Conservation (phyloP, 2,888 invertebrate species). For the Mantis religiosa region DNA sequence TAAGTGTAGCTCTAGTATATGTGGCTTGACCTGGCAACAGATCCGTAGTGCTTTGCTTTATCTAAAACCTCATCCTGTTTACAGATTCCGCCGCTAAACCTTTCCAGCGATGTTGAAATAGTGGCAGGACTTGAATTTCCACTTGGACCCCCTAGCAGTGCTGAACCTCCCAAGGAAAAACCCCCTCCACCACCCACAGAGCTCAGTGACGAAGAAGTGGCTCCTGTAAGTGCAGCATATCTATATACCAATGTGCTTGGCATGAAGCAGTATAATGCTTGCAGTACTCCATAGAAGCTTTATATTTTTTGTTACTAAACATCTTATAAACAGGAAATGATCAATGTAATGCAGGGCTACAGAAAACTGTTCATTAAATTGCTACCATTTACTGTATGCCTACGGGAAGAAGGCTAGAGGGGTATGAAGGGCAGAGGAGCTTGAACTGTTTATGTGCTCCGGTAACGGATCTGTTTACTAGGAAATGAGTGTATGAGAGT, state of each 20-base stretch:
- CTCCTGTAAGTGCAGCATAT: slow-evolving; percentile 34
- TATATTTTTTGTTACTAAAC: no score
- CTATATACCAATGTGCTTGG: background rate
- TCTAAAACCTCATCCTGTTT: background rate
- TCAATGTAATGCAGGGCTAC: no score
- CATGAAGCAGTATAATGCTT: no score
- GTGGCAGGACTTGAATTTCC: slow-evolving; percentile 44
- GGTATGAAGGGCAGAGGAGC: no score
- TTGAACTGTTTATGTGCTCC: no score
- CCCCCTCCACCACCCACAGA: slow-evolving; percentile 77
- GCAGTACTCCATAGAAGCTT: no score
- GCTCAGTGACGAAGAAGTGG: slow-evolving; percentile 44
- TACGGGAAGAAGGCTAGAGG: no score
- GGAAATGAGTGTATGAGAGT: no score
- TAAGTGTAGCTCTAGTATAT: background rate
- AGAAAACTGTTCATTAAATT: no score
- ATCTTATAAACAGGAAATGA: no score
- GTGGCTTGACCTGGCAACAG: background rate
- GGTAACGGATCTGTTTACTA: no score
- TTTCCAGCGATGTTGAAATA: slow-evolving; percentile 43
- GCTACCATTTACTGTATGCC: no score
- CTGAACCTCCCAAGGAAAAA: slow-evolving; percentile 80
- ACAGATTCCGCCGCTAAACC: slow-evolving; percentile 41
- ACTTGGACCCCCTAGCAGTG: slow-evolving; percentile 55
- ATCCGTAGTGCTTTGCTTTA: background rate